These are phyloP conservation scores for Umimayanthus chanpuru DNA, from an alignment of 92 coral and sea anemone genomes.

Conservation along the genomic window DNA sequence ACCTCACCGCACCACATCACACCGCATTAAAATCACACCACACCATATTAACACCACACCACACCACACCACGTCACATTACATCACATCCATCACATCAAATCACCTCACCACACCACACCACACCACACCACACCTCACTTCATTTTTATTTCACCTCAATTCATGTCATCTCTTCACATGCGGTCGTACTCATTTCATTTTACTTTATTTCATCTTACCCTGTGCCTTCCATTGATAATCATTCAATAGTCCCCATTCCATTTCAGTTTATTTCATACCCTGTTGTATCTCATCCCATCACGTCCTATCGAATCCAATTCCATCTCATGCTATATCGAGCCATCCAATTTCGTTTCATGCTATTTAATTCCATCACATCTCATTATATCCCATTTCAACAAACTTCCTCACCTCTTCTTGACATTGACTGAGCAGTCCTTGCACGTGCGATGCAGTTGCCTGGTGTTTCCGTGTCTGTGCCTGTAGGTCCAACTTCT, in stretches of 20 bases:
- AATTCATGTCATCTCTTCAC: not conserved
- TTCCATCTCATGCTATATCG: not conserved
- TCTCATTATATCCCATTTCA: not conserved
- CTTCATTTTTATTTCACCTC: too few species aligned
- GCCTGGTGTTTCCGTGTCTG: conserved; percentile 82
- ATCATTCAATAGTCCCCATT: not conserved
- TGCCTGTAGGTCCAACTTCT: conserved; percentile 81
- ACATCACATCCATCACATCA: too few species aligned
- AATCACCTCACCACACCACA: too few species aligned
- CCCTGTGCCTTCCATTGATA: not conserved
- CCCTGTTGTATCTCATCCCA: not conserved
- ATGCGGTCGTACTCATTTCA: too few species aligned
- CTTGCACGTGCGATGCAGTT: conserved; percentile 75
- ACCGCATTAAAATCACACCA: too few species aligned
- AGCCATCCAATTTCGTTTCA: not conserved
- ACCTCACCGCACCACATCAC: too few species aligned
- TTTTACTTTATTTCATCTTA: not conserved
- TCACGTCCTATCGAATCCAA: not conserved
- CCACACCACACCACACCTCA: too few species aligned
- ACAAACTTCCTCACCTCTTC: conserved; percentile 69
- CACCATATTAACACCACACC: too few species aligned
- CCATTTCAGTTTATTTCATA: not conserved
- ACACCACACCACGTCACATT: too few species aligned
- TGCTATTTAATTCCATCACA: not conserved
- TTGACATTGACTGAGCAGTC: conserved; percentile 65